Base-by-base conservation (phyloP, 2,113 vertebrate species). In the Empidonax traillii region DNA sequence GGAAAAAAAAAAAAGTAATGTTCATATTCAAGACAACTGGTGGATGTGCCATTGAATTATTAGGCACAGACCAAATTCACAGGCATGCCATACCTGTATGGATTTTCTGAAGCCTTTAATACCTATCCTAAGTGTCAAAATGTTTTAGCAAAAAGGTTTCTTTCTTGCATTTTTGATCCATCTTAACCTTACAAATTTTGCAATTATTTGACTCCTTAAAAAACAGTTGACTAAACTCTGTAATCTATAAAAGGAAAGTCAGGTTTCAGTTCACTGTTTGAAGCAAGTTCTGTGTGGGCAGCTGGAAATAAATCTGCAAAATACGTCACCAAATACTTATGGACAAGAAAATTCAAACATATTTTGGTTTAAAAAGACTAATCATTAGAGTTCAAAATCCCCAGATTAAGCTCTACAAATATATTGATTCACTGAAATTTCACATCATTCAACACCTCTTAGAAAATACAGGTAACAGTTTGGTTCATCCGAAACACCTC, bases 221-320 rank as follows among this genome's bases (percentile, higher is more conserved):
- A 84, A 74, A 12, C 43, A 53, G 44, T 6, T 89, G 76, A 87
- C 23, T 74, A 35, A 89, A 94, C 20, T 83, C 62, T 72, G 30
- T 79, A 76, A 14, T 80, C 63, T 71, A 67, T 66, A 82, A 85
- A 75, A 74, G 18, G 58, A 47, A 91, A 82, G 41, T 49, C 55
- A 67, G 52, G 56, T 95, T 94, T 96, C 90, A 89, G 53, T 91
- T 94, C 63, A 80, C 53, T 51, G 47, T 90, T 85, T 72, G 67
- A 83, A 91, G 52, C 14, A 73, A 76, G 33, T 33, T 27, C 75
- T 84, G 27, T 33, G 49, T 55, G 30, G 46, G 30, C 72, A 93
- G 43, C 67, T 93, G 84, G 80, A 94, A 89, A 61, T 39, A 49
- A 58, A 53, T 21, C 28, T 67, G 7, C 66, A 55, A 53, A 51